Conservation (phyloP, 2,888 invertebrate genomes). For the Prosapia bicincta region DNA sequence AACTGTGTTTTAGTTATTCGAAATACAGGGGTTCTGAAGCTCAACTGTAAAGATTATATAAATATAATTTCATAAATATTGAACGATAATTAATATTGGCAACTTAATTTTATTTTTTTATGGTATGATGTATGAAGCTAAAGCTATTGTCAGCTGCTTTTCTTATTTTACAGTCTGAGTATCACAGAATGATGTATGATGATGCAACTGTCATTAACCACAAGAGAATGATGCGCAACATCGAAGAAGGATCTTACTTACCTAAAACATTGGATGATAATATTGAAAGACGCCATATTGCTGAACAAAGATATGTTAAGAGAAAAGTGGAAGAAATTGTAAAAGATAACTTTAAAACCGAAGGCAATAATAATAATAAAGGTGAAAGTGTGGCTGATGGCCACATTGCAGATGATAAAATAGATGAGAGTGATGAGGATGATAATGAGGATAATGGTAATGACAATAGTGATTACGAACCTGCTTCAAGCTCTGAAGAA, state of each 20-base stretch:
- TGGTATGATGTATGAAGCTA: too few relatives aligned
- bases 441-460: background rate
- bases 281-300: slow-evolving; percentile 7
- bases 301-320: slow-evolving; percentile 3
- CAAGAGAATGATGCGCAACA: slow-evolving; percentile 9
- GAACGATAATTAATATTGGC: too few relatives aligned
- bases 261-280: slow-evolving; percentile 11
- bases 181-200: slow-evolving; percentile 10
- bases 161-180: slow-evolving; percentile 25
- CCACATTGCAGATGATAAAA: background rate
- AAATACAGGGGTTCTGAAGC: too few relatives aligned
- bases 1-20: too few relatives aligned
- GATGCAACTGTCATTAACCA: slow-evolving; percentile 10
- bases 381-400: background rate
- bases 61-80: too few relatives aligned
- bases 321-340: background rate
- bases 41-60: too few relatives aligned
- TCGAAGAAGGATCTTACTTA: slow-evolving; percentile 2
- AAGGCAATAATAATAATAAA: background rate
- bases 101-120: too few relatives aligned
- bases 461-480: background rate
- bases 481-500: too few relatives aligned
- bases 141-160: too few relatives aligned
- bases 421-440: background rate
- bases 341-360: background rate